Evolutionary conservation across 2,797 vertebrate species (phyloP), one percentile per base, ranked within the genome.

Genomic region (Denticeps clupeoides): DNA sequence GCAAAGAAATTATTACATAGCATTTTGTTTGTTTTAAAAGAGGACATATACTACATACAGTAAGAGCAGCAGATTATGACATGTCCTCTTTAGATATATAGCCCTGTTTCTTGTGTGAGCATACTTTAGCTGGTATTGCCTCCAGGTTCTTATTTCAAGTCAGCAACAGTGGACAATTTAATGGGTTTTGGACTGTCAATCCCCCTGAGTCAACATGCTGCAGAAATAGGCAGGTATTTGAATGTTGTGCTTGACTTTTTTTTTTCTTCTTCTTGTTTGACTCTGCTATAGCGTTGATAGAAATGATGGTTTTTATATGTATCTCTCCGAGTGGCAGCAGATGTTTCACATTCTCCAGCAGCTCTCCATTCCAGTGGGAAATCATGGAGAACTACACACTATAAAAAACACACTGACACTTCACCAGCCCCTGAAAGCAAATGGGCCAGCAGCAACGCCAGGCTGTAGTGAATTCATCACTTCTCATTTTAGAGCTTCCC

Each of bases 401-500:
- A 79, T 81, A 82, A 84, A 83, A 85, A 83, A 82, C 82, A 72
- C 77, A 79, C 72, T 77, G 69, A 79, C 75, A 78, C 74, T 79
- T 76, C 70, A 77, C 67, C 58, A 54, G 70, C 70, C 76, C 70
- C 75, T 74, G 73, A 76, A 81, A 80, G 73, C 74, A 79, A 80
- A 77, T 69, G 70, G 73, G 67, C 72, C 64, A 28, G 51, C 62
- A 71, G 73, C 69, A 60, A 72, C 55, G 32, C 31, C 73, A 77
- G 75, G 72, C 74, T 78, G 77, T 71, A 76, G 72, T 49, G 41
- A 69, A 79, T 78, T 70, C 76, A 77, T 81, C 74, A 74, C 72
- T 72, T 74, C 72, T 73, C 68, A 69, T 77, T 77, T 76, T 70
- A 73, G 65, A 71, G 70, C 61, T 56, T 69, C 77, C 76, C 75